A percentile compares a stretch with the other conserved stretches of the same genome.
Evolutionary conservation across 2,888 invertebrate genomes (phyloP).

Genomic region (Hydropsyche betteni): DNA sequence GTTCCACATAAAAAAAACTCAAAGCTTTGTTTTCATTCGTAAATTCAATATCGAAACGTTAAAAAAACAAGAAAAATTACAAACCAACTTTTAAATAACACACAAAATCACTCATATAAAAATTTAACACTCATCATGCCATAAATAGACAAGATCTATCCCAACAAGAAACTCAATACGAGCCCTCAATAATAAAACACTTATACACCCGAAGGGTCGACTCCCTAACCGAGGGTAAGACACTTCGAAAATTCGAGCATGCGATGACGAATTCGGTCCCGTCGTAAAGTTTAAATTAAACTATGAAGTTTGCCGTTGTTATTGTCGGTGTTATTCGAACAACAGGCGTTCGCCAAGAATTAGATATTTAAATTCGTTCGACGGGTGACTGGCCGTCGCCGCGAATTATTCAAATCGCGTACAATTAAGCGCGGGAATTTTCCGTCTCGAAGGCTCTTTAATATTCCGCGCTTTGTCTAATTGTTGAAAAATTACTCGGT

Average conservation of each 20-base stretch:
- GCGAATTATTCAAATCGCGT: slow-evolving; percentile 18
- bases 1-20: too few species aligned
- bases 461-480: slow-evolving; percentile 25
- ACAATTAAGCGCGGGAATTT: slow-evolving; percentile 32
- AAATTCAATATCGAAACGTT: too few species aligned
- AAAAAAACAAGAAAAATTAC: too few species aligned
- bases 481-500: slow-evolving; percentile 27
- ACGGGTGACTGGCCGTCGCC: background rate
- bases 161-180: too few species aligned
- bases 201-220: too few species aligned
- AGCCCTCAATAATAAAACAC: too few species aligned
- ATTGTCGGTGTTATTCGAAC: slow-evolving; percentile 25
- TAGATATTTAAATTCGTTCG: slow-evolving; percentile 22
- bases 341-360: slow-evolving; percentile 9
- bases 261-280: slow-evolving; percentile 1
- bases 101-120: too few species aligned
- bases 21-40: too few species aligned
- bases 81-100: too few species aligned
- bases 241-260: background rate
- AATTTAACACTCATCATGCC: too few species aligned
- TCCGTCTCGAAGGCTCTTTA: slow-evolving; percentile 26
- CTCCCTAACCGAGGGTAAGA: too few species aligned
- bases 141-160: too few species aligned
- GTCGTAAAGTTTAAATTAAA: slow-evolving; percentile 29
- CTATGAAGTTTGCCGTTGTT: slow-evolving; percentile 31